Evolutionary conservation across 2,888 invertebrate species (phyloP), one percentile per base, ranked within the genome.

Genomic region (Nowickia ferox): DNA sequence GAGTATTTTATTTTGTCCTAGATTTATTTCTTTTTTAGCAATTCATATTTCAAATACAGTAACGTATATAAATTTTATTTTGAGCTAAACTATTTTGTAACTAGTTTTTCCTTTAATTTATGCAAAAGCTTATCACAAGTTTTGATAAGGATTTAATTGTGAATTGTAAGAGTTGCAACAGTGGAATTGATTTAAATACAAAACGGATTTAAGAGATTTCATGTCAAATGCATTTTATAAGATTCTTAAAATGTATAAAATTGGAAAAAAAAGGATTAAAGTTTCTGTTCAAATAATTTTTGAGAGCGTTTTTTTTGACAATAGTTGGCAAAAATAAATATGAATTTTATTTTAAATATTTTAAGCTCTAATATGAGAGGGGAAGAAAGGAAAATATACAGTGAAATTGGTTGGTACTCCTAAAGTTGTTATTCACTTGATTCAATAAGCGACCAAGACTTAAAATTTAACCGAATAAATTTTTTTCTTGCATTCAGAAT

Each of bases 21-120:
- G 77, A 51, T 77, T 77, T 66, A 57, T 76, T 76, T 57, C 76
- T 40, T 57, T 66, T 63, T 57, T 40, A 59, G 40, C 48, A 68
- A 59, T 77, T 77, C 77, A 68, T 68, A 77, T 77, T 77, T 68
- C 68, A 77, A n/a, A 59, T 77, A 68, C 8, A 22, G 38, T 48
- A 53, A 40, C 77, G 66, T 48, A 57, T 57, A 77, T 48, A 77
- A 55, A 57, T 44, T 77, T 30, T 66, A 55, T 9, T 30, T 57
- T 57, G 38, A 38, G 30, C 46, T 57, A 66, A 48, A 77, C 48
- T 61, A 40, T 57, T 57, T 77, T 68, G 57, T 63, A 75, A 61
- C 46, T 48, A 22, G 2, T 46, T 19, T 42, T 13, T 63, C 44
- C 30, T 46, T 30, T 66, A 55, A 66, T 66, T 65, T 59, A 68